phyloP scores from a whole-genome alignment of 1,140 invertebrate species.

The Pygmarrhopalites habei region DNA sequence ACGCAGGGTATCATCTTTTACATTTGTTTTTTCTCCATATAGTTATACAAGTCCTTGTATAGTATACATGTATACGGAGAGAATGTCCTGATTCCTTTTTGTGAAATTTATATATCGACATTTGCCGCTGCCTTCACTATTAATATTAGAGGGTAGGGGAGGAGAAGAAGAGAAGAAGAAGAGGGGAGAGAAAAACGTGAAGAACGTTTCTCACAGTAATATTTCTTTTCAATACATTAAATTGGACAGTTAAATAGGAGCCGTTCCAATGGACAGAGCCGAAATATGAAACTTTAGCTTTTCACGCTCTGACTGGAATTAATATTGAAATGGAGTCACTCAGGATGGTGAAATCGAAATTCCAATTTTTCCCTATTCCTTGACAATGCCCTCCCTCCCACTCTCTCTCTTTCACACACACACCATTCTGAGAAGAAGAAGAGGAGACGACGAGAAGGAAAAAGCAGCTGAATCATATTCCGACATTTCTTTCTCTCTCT shows the following conservation, averaged over 20 bases:
- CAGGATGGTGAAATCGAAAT: background rate
- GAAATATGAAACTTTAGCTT: background rate
- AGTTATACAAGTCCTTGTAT: no score
- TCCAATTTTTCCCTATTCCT: conserved; percentile 15
- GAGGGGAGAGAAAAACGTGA: background rate
- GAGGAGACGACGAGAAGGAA: no score
- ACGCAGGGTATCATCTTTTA: no score
- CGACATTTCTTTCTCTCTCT: no score
- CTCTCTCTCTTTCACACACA: conserved; percentile 2
- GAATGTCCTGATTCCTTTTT: no score
- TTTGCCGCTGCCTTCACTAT: no score
- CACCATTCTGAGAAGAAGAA: no score
- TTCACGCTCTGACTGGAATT: background rate
- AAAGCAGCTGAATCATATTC: no score
- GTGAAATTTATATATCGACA: no score
- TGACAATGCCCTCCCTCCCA: no score
- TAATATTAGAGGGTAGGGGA: background rate
- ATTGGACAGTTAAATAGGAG: conserved; percentile 3
- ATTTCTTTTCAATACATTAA: background rate
- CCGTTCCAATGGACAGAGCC: background rate
- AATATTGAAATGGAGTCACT: conserved; percentile 6
- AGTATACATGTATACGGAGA: no score
- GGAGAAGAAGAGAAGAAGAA: background rate
- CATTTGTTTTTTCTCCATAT: background rate
- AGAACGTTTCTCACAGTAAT: background rate